Evolutionary conservation across 1,140 invertebrate species (phyloP).

Genomic region (Mylabris phalerata): DNA sequence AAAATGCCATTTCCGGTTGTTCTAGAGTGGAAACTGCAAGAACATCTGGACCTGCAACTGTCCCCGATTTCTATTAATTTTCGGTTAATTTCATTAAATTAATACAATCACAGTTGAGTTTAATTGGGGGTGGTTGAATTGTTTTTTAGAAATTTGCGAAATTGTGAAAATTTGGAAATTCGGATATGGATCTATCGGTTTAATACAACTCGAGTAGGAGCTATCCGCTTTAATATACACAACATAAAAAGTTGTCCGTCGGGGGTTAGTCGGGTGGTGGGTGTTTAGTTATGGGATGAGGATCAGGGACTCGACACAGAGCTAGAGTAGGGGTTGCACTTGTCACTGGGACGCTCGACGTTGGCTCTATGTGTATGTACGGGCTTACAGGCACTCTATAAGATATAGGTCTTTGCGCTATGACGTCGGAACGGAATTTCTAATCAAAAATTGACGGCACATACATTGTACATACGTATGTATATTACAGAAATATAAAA

Average conservation of each 20-base stretch:
- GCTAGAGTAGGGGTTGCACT: slow-evolving; percentile 30
- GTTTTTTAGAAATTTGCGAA: background rate
- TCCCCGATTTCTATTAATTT: background rate
- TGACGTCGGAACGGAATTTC: too few relatives aligned
- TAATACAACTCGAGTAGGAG: slow-evolving; percentile 21
- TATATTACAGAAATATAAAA: too few relatives aligned
- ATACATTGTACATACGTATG: too few relatives aligned
- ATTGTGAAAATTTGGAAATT: background rate
- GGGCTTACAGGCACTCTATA: too few relatives aligned
- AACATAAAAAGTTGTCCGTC: slow-evolving; percentile 41
- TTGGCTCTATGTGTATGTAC: background rate
- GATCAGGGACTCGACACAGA: slow-evolving; percentile 16
- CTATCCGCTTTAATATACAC: slow-evolving; percentile 38
- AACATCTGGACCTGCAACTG: background rate
- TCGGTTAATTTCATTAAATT: too few relatives aligned
- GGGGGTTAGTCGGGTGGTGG: slow-evolving; percentile 28
- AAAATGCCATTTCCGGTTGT: background rate
- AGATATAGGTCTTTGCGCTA: too few relatives aligned
- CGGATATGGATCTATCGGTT: slow-evolving; percentile 29
- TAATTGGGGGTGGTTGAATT: too few relatives aligned
- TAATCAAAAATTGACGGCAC: too few relatives aligned
- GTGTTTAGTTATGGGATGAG: slow-evolving; percentile 17
- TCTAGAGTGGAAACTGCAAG: background rate
- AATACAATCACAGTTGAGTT: too few relatives aligned
- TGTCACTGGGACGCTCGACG: slow-evolving; percentile 35